Evolutionary conservation across 2,113 vertebrate genomes (phyloP), one percentile per base, ranked within the genome.

Genomic region (Python bivittatus): DNA sequence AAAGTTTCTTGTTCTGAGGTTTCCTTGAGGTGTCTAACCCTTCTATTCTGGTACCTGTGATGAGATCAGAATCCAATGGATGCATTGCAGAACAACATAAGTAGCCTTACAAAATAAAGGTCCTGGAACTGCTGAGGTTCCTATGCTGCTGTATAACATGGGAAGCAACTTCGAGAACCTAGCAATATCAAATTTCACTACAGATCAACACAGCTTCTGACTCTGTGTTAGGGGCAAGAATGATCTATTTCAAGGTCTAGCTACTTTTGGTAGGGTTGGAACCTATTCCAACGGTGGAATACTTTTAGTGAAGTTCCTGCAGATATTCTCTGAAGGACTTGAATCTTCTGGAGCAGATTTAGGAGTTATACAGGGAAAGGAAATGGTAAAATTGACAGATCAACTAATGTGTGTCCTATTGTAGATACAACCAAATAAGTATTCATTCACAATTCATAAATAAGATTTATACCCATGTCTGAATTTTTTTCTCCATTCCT

Each of bases 401-500:
- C 33, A 79, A n/a, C 29, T 33, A 20, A 56, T 56, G 2, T 56
- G n/a, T 54, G 60, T 44, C 15, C 15, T 52, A 5, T 89, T 68
- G 44, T 79, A 42, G 17, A 89, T 68, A 57, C 38, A 90, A 11
- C 8, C 1, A 25, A 83, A 8, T 84, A 44, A 90, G 3, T 60
- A 79, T 56, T 58, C 60, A 92, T n/a, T n/a, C n/a, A n/a, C n/a
- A n/a, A n/a, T n/a, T n/a, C n/a, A n/a, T n/a, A n/a, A n/a, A n/a
- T n/a, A n/a, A n/a, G n/a, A n/a, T n/a, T n/a, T n/a, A 33, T 91
- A 93, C 92, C 87, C 90, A 88, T 5, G 91, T 92, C 93, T 15
- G 52, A 83, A 6, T 58, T 89, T 22, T 68, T 25, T 92, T 88
- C 54, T 94, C 54, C 88, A 20, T 94, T 96, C 48, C 96, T 96